phyloP scores from a whole-genome alignment of 2,797 vertebrate genomes.

The Carduelis carduelis region DNA sequence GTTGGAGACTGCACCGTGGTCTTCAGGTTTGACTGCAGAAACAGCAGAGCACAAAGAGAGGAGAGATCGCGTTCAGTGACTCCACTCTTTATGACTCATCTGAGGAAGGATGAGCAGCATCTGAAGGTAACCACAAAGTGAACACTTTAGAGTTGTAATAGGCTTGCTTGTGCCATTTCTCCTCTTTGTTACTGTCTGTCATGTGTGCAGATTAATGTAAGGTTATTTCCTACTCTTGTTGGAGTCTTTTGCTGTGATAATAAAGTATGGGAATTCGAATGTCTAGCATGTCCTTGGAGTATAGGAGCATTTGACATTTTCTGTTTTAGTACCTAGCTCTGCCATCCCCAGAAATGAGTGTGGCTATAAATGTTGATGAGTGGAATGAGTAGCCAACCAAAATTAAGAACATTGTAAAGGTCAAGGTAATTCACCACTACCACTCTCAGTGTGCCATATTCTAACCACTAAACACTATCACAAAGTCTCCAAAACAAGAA shows the following conservation, averaged over 20 bases:
- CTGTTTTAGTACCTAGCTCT: conserved; percentile 28
- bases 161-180: neutral
- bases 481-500: neutral
- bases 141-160: neutral
- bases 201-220: neutral
- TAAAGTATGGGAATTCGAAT: conserved; percentile 52
- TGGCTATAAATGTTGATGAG: conserved; percentile 37
- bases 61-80: neutral
- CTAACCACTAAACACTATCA: neutral
- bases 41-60: rapidly evolving
- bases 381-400: conserved; percentile 38
- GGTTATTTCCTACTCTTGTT: conserved; percentile 33
- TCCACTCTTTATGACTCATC: neutral
- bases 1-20: rapidly evolving
- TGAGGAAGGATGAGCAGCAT: neutral
- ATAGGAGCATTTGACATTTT: conserved; percentile 52
- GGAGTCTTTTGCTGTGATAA: conserved; percentile 35
- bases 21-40: neutral
- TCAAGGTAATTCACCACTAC: conserved; percentile 32
- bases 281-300: conserved; percentile 36
- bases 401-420: conserved; percentile 55
- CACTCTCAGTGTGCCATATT: neutral
- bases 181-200: neutral
- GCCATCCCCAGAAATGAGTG: neutral
- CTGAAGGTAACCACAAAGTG: conserved; percentile 2